Conservation (phyloP, 2,113 vertebrate species). For the Gnathonemus longibarbis region DNA sequence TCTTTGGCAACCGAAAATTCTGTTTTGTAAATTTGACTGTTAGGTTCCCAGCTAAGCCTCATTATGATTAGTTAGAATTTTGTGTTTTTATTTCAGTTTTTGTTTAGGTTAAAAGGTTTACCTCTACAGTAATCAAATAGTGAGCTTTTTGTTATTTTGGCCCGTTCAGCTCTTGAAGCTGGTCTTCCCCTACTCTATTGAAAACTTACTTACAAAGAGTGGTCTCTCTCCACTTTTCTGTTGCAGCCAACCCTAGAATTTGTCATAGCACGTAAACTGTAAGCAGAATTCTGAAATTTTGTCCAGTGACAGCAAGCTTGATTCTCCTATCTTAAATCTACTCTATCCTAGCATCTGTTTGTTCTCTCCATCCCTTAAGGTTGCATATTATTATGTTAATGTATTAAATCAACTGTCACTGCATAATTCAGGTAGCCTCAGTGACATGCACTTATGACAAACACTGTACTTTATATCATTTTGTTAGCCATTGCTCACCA, state of each 20-base stretch:
- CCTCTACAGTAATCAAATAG: too few species aligned
- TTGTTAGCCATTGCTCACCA: too few species aligned
- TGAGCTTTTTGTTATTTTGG: too few species aligned
- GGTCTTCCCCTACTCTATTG: background rate
- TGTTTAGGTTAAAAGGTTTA: background rate
- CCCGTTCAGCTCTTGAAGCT: too few species aligned
- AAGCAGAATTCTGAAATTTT: slow-evolving; percentile 37
- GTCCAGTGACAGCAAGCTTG: slow-evolving; percentile 35
- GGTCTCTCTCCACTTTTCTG: background rate
- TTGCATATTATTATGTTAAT: slow-evolving; percentile 2
- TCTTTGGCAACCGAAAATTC: background rate
- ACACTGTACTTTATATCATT: too few species aligned
- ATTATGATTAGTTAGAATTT: background rate
- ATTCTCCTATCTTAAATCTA: background rate
- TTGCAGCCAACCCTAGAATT: background rate
- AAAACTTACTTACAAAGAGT: background rate
- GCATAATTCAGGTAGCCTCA: background rate
- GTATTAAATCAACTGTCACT: background rate
- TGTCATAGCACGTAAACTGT: slow-evolving; percentile 32
- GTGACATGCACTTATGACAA: background rate
- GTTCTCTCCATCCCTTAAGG: background rate
- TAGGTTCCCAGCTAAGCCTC: background rate
- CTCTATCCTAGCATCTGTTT: background rate
- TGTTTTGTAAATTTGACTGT: background rate
- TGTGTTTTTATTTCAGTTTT: background rate